Conservation (phyloP, 2,113 vertebrate genomes). For the Crypturellus undulatus region DNA sequence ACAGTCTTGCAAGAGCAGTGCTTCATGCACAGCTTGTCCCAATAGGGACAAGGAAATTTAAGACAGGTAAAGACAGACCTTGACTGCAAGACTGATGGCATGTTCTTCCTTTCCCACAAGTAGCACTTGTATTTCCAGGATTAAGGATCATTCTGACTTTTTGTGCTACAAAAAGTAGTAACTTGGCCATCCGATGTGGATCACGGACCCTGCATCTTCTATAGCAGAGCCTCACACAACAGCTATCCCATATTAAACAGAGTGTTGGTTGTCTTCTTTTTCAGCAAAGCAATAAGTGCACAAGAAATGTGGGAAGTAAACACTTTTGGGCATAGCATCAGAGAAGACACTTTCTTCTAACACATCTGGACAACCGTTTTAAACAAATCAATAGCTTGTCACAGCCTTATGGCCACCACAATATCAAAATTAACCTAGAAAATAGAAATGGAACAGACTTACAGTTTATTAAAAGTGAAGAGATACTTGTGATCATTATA, state of each 20-base stretch:
- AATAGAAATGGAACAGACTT: not conserved
- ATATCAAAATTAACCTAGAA: not conserved
- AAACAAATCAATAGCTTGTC: not conserved
- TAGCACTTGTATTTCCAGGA: constrained; percentile 10
- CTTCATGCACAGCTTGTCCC: not conserved
- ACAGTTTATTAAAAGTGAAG: not conserved
- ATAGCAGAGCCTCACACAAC: constrained; percentile 20
- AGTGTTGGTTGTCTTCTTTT: not conserved
- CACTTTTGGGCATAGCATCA: not conserved
- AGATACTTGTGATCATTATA: not conserved
- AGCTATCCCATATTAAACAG: constrained; percentile 12
- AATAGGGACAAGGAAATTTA: not conserved
- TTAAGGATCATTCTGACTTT: not conserved
- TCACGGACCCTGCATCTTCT: not conserved
- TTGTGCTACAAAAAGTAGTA: not conserved
- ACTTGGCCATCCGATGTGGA: not conserved
- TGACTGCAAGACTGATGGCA: not conserved
- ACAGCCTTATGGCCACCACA: not conserved
- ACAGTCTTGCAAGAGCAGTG: not conserved
- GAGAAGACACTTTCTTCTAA: not conserved
- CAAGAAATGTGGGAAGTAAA: not conserved
- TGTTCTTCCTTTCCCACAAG: not conserved
- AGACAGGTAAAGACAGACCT: not conserved
- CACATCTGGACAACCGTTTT: not conserved
- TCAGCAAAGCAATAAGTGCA: constrained; percentile 1